phyloP scores from a whole-genome alignment of 2,797 vertebrate genomes.

The Pristis pectinata region DNA sequence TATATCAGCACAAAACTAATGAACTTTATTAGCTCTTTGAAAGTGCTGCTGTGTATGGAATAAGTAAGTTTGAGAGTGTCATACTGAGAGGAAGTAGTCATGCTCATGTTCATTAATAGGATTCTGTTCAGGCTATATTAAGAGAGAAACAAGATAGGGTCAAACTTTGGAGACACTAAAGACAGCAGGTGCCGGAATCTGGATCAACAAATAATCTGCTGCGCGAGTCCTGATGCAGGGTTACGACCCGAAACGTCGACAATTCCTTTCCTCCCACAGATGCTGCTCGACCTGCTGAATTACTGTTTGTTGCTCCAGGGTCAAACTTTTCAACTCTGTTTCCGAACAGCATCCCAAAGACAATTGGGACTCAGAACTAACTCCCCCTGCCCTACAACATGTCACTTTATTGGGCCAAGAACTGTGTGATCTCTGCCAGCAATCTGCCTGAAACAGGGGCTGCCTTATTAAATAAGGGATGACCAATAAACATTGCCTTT shows the following conservation, averaged over 20 bases:
- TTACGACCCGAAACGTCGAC: too few species aligned
- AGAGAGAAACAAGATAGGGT: neutral
- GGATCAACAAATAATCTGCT: too few species aligned
- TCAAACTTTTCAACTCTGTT: neutral
- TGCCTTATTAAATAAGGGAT: neutral
- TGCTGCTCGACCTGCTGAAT: too few species aligned
- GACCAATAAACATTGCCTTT: too few species aligned
- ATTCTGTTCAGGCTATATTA: neutral
- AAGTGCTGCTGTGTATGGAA: neutral
- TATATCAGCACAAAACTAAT: slow-evolving; percentile 10
- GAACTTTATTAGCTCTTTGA: neutral
- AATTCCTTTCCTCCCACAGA: too few species aligned
- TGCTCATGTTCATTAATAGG: neutral
- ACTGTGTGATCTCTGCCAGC: neutral
- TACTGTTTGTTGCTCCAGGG: too few species aligned
- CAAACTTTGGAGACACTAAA: neutral
- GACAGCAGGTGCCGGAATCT: too few species aligned
- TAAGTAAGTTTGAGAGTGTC: neutral
- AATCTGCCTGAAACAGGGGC: neutral
- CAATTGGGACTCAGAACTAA: neutral
- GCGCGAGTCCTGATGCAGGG: too few species aligned
- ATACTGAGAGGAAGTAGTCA: neutral
- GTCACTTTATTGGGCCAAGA: neutral
- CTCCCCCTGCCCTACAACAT: neutral
- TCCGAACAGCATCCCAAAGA: neutral